phyloP scores from a whole-genome alignment of 2,113 vertebrate species.

The Serinus canaria region DNA sequence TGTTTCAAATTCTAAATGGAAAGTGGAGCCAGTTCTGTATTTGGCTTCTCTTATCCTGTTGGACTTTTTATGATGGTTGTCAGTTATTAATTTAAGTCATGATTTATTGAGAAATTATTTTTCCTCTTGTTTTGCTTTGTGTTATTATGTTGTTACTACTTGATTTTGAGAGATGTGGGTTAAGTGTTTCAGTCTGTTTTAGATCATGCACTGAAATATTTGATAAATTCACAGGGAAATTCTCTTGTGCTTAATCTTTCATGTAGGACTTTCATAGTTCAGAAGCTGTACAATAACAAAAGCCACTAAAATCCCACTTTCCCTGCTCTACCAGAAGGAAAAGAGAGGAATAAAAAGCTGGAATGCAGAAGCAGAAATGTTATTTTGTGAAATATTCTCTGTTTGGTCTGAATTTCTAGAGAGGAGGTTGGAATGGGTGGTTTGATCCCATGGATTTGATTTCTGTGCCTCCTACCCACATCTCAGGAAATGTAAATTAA shows the following conservation, averaged over 20 bases:
- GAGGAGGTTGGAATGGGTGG: background rate
- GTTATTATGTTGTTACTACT: background rate
- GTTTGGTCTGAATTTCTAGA: background rate
- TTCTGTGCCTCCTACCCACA: background rate
- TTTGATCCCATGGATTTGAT: background rate
- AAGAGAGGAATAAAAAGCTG: background rate
- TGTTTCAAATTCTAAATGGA: background rate
- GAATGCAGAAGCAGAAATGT: background rate
- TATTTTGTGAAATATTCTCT: background rate
- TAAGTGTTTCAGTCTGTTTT: background rate
- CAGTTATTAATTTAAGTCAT: background rate
- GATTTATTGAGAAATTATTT: background rate
- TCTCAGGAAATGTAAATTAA: background rate
- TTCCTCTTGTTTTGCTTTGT: background rate
- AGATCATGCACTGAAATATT: background rate
- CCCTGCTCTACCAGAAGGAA: background rate
- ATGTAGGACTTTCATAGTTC: background rate
- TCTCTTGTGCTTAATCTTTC: background rate
- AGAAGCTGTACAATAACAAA: background rate
- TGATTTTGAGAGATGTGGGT: background rate
- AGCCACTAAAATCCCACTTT: background rate
- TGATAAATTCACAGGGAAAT: background rate
- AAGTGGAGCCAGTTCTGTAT: background rate
- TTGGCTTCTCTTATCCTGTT: background rate
- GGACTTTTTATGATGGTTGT: rapidly evolving